Percentiles rank a stretch among this genome's conserved stretches.
These are phyloP conservation scores for Scaptomyza hsui DNA, from an alignment of 1,140 invertebrate species.

Conservation along the genomic window DNA sequence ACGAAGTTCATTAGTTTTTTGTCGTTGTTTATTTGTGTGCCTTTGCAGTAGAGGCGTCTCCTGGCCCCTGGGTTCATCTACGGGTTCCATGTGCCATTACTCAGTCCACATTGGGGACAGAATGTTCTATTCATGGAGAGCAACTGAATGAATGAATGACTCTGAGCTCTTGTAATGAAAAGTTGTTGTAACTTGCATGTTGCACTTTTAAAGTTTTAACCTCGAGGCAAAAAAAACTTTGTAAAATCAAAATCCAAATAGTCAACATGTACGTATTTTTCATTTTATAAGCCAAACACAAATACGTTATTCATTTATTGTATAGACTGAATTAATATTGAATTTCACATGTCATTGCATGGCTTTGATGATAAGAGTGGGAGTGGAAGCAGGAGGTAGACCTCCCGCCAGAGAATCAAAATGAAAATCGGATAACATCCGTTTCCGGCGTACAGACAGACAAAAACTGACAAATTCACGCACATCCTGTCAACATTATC, in stretches of 20 bases:
- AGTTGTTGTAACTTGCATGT: slow-evolving; percentile 58
- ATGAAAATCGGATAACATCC: slow-evolving; percentile 47
- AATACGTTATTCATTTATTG: not conserved
- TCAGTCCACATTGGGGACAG: not conserved
- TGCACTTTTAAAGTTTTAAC: slow-evolving; percentile 52
- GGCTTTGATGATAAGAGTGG: slow-evolving; percentile 10
- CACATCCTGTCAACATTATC: slow-evolving; percentile 52
- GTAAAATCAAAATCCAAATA: not conserved
- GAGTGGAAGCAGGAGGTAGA: not conserved
- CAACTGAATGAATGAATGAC: slow-evolving; percentile 45
- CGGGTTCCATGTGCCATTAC: slow-evolving; percentile 26
- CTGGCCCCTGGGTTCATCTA: slow-evolving; percentile 10
- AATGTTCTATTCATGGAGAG: slow-evolving; percentile 32
- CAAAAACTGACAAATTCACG: slow-evolving; percentile 38
- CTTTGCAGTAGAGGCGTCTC: slow-evolving; percentile 22
- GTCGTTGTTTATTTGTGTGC: slow-evolving; percentile 21
- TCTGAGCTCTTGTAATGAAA: slow-evolving; percentile 62
- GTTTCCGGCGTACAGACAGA: slow-evolving; percentile 27
- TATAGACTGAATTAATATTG: slow-evolving; percentile 10
- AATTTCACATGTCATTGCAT: slow-evolving; percentile 35
- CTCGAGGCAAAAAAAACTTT: not conserved
- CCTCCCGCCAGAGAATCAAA: slow-evolving; percentile 21
- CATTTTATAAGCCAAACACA: not conserved
- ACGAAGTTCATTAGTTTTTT: slow-evolving; percentile 67
- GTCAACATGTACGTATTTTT: not conserved